Conservation (phyloP, 2,888 invertebrate genomes). For the Aquatica leii region DNA sequence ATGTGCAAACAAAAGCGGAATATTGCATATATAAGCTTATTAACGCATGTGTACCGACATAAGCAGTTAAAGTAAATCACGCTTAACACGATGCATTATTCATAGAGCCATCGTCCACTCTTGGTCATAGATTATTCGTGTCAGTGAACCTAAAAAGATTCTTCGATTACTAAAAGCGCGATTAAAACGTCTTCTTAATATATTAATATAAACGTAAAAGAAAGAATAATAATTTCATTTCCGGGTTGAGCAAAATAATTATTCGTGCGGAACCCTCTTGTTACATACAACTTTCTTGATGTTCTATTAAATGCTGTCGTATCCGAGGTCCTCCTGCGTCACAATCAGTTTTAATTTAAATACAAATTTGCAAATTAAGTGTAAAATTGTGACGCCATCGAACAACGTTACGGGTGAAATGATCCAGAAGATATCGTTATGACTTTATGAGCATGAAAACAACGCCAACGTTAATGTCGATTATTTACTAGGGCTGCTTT, state of each 20-base stretch:
- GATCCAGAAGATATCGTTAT: slow-evolving; percentile 44
- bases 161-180: too few species aligned
- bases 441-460: slow-evolving; percentile 38
- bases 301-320: slow-evolving; percentile 37
- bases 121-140: slow-evolving; percentile 22
- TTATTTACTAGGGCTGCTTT: slow-evolving; percentile 17
- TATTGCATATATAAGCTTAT: slow-evolving; percentile 12
- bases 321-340: slow-evolving; percentile 28
- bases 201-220: slow-evolving; percentile 27
- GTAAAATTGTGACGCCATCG: slow-evolving; percentile 46
- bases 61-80: slow-evolving; percentile 37
- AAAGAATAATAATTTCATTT: slow-evolving; percentile 26
- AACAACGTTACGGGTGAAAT: slow-evolving; percentile 42
- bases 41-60: slow-evolving; percentile 33
- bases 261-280: slow-evolving; percentile 21
- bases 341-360: slow-evolving; percentile 48
- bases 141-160: slow-evolving; percentile 21
- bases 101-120: slow-evolving; percentile 23
- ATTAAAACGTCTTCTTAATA: slow-evolving; percentile 11
- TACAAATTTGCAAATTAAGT: slow-evolving; percentile 48
- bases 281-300: slow-evolving; percentile 16
- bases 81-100: slow-evolving; percentile 38
- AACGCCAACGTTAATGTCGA: background rate
- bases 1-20: too few species aligned
- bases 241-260: slow-evolving; percentile 19